Conservation (phyloP, 2,888 invertebrate genomes). For the Adela reaumurella region DNA sequence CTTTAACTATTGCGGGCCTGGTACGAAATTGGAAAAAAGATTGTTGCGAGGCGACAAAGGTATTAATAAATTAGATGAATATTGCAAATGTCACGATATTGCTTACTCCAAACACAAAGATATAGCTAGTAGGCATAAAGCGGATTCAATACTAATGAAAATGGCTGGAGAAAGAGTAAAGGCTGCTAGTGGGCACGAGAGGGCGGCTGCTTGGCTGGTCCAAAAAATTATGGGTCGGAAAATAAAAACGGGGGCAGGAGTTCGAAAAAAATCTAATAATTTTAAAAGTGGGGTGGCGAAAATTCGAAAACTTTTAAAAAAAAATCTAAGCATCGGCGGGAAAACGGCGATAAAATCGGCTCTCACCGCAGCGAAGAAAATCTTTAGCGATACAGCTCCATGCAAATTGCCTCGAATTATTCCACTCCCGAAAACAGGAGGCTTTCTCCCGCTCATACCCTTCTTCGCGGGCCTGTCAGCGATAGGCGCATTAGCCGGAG, state of each 20-base stretch:
- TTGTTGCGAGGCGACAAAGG: conserved; percentile 21
- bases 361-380: conserved; percentile 8
- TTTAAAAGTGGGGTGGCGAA: neutral
- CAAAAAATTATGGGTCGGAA: conserved; percentile 21
- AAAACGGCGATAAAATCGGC: conserved; percentile 11
- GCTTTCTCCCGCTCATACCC: conserved; percentile 22
- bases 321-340: conserved; percentile 1
- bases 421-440: conserved; percentile 21
- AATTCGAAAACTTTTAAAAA: neutral
- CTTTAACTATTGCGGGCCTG: conserved; percentile 17
- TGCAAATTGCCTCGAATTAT: conserved; percentile 16
- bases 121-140: conserved; percentile 17
- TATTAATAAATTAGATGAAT: conserved; percentile 19
- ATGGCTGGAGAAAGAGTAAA: conserved; percentile 21
- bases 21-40: conserved; percentile 16
- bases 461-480: conserved; percentile 23
- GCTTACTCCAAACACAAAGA: conserved; percentile 14
- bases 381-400: conserved; percentile 12
- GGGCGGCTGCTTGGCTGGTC: conserved; percentile 17
- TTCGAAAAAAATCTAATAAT: neutral
- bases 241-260: conserved; percentile 14
- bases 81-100: conserved; percentile 22
- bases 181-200: too few species aligned
- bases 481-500: conserved; percentile 22
- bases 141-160: conserved; percentile 21